These are phyloP conservation scores for Halcyon malimbica DNA, from an alignment of 2,113 vertebrate species.

Conservation along the genomic window DNA sequence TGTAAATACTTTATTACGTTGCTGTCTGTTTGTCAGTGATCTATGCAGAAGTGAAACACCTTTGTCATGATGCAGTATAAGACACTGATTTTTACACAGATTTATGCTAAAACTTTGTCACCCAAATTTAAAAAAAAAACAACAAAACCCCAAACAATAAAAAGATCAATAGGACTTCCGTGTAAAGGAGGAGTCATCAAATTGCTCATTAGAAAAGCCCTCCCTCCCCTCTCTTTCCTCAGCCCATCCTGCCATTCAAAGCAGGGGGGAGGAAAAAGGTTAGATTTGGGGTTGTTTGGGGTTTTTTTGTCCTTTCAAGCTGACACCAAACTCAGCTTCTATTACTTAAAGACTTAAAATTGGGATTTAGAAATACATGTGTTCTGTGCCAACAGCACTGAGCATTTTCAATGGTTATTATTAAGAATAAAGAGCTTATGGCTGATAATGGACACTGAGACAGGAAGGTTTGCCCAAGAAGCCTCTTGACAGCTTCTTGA, in stretches of 20 bases:
- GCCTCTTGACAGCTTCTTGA: neutral
- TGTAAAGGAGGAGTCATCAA: neutral
- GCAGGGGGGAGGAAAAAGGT: neutral
- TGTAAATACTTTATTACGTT: neutral
- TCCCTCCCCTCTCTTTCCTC: neutral
- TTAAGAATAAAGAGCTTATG: neutral
- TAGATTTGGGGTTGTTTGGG: neutral
- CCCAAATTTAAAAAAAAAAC: neutral
- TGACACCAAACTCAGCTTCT: neutral
- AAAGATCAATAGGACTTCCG: neutral
- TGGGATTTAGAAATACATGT: neutral
- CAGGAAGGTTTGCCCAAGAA: neutral
- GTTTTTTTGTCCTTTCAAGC: neutral
- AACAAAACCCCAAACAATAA: neutral
- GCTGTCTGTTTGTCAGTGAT: neutral
- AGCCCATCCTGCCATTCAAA: neutral
- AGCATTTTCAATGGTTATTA: neutral
- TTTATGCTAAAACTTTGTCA: neutral
- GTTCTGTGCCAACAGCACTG: neutral
- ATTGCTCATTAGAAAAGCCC: neutral
- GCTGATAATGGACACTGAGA: neutral
- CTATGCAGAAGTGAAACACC: neutral
- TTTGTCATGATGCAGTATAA: neutral
- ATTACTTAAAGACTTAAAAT: neutral
- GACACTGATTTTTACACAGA: neutral